Evolutionary conservation across 2,113 vertebrate species (phyloP), one percentile per base, ranked within the genome.

Genomic region (Hyaena hyaena): DNA sequence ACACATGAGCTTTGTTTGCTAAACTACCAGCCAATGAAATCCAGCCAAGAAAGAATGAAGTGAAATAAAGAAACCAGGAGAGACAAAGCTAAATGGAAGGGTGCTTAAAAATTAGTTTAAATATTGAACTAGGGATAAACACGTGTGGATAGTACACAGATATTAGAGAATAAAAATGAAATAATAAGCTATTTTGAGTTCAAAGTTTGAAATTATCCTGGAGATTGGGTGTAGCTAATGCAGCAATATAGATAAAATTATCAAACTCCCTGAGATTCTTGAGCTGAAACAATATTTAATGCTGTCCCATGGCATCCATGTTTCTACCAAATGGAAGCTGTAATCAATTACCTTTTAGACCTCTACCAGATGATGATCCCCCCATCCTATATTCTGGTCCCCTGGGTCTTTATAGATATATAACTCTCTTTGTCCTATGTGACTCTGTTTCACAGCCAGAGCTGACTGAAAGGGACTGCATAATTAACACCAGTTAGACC

Each of bases 151-250:
- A 35, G 77, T 73, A 50, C 48, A 10, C 14, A 82, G 26, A 50
- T 0, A 65, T 43, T 55, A 95, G 45, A 85, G 39, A 95, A 95
- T 76, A 68, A 68, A 92, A 61, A 58, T 35, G 39, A 94, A 93
- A 50, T 55, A 63, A 65, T 31, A 74, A 61, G 4, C 0, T 85
- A 77, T 45, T 77, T 92, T 84, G 39, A 93, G 17, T 71, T 88
- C 24, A 45, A 61, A 65, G 48, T 28, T 82, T 79, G 31, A 92
- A 89, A 21, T 69, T 74, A 89, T 50, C 55, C 39, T 93, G 82
- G 68, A 92, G 94, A 48, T 11, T 33, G 81, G 85, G 2, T 19
- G 28, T 7, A 68, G 31, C 28, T 48, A 89, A 69, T 5, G 61
- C 31, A 24, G 1, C 35, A 58, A 53, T 66, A 80, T 21, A 24